phyloP scores from a whole-genome alignment of 2,113 vertebrate genomes.

The Echinops telfairi region DNA sequence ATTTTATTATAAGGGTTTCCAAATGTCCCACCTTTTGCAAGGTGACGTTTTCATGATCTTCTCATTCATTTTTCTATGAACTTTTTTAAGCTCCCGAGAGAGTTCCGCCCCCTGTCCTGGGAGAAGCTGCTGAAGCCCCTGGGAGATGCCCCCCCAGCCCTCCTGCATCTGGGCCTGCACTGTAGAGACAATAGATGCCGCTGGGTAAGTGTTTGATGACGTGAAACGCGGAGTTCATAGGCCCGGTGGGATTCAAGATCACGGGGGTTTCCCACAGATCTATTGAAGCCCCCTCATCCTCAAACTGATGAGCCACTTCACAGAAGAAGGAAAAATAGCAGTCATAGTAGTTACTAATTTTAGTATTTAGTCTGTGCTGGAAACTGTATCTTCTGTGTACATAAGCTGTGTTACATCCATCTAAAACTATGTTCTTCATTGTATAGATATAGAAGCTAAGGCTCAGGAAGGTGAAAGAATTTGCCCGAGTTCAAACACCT shows the following conservation, averaged over 20 bases:
- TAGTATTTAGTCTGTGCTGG: not conserved
- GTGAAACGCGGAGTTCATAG: not conserved
- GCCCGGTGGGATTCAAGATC: too few species aligned
- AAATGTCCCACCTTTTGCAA: not conserved
- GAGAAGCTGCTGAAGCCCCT: not conserved
- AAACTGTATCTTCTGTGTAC: not conserved
- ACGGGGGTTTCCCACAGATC: too few species aligned
- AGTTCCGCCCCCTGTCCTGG: not conserved
- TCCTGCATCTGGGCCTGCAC: not conserved
- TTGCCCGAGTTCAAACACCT: conserved; percentile 2
- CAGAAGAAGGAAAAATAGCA: too few species aligned
- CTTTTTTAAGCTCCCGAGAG: not conserved
- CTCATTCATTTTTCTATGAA: too few species aligned
- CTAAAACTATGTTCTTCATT: conserved; percentile 20
- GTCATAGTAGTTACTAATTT: not conserved
- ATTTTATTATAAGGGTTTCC: not conserved
- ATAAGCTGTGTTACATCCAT: conserved; percentile 7
- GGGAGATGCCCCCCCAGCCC: not conserved
- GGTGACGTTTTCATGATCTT: not conserved
- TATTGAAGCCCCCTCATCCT: too few species aligned
- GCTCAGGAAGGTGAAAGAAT: conserved; percentile 26
- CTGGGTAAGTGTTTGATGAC: not conserved
- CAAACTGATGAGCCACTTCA: too few species aligned
- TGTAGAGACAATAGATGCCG: not conserved
- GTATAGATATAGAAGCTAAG: not conserved